phyloP scores from a whole-genome alignment of 2,113 vertebrate species.

The Dunckerocampus dactyliophorus region DNA sequence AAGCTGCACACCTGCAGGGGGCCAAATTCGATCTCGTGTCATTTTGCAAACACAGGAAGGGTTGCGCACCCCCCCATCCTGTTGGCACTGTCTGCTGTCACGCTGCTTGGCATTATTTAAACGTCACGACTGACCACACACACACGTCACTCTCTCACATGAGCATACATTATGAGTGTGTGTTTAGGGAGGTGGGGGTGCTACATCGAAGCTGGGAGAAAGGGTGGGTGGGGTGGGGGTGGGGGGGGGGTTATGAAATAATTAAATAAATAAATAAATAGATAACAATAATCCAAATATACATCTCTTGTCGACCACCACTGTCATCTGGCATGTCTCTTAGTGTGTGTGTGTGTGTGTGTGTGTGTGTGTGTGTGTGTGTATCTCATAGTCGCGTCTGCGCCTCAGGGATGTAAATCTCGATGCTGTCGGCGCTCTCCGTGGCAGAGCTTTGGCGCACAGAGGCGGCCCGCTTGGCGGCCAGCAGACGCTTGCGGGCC shows the following conservation, averaged over 20 bases:
- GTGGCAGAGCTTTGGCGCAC: conserved; percentile 95
- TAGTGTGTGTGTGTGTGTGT: conserved; percentile 44
- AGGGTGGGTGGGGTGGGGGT: conserved; percentile 7
- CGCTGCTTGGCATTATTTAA: no score
- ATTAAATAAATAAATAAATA: conserved; percentile 38
- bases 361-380: conserved; percentile 30
- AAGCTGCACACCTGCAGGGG: conserved; percentile 28
- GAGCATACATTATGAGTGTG: conserved; percentile 6
- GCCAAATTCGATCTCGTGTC: conserved; percentile 15
- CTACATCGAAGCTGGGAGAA: conserved; percentile 67
- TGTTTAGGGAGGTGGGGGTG: conserved; percentile 36
- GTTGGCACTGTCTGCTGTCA: no score
- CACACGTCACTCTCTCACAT: conserved; percentile 7
- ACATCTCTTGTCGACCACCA: conserved; percentile 48
- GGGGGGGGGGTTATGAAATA: no score
- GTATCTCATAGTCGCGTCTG: conserved; percentile 91
- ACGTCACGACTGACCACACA: background rate
- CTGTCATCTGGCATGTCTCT: conserved; percentile 39
- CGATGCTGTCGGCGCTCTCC: conserved; percentile 94
- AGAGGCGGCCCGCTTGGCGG: conserved; percentile 88
- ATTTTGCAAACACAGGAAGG: background rate
- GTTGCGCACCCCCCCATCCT: no score
- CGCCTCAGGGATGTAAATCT: conserved; percentile 98
- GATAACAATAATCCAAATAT: conserved; percentile 53
- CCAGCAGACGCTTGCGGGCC: conserved; percentile 88